A percentile compares a stretch with the other conserved stretches of the same genome.
Evolutionary conservation across 2,113 vertebrate genomes (phyloP).

Genomic region (Barbus barbus): DNA sequence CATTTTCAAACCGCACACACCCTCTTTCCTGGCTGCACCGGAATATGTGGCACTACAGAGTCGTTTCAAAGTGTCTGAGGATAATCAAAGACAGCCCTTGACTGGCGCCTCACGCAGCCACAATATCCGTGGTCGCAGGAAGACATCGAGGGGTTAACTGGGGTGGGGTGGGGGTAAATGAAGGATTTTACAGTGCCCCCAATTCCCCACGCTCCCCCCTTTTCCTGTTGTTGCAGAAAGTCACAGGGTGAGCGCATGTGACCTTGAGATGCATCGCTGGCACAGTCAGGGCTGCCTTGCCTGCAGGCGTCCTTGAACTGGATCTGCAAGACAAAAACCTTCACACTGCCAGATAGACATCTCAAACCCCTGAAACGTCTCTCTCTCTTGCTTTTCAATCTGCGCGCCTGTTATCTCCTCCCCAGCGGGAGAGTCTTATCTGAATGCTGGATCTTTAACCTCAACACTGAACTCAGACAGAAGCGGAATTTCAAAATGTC

Average conservation of each 20-base stretch:
- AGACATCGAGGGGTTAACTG: constrained; percentile 57
- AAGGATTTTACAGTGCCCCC: constrained; percentile 62
- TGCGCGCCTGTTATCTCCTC: constrained; percentile 82
- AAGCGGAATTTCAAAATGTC: constrained; percentile 76
- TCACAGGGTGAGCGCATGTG: constrained; percentile 93
- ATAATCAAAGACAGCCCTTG: background rate
- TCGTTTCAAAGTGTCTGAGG: constrained; percentile 60
- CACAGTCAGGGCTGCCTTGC: constrained; percentile 91
- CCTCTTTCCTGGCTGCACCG: constrained; percentile 18
- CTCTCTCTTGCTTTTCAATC: constrained; percentile 76
- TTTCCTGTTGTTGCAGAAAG: constrained; percentile 85
- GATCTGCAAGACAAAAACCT: constrained; percentile 97
- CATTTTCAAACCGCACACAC: constrained; percentile 31
- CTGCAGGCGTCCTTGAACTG: constrained; percentile 99
- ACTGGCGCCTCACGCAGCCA: background rate
- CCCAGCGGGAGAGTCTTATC: constrained; percentile 88
- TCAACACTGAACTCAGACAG: constrained; percentile 73
- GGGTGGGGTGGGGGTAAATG: constrained; percentile 47
- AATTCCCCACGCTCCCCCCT: constrained; percentile 43
- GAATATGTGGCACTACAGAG: constrained; percentile 84
- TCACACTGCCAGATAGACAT: constrained; percentile 96
- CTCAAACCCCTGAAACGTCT: constrained; percentile 87
- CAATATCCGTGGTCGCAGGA: constrained; percentile 22
- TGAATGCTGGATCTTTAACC: constrained; percentile 93
- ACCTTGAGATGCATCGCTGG: constrained; percentile 95